Evolutionary conservation across 2,113 vertebrate genomes (phyloP).

Genomic region (Macroglossus sobrinus): DNA sequence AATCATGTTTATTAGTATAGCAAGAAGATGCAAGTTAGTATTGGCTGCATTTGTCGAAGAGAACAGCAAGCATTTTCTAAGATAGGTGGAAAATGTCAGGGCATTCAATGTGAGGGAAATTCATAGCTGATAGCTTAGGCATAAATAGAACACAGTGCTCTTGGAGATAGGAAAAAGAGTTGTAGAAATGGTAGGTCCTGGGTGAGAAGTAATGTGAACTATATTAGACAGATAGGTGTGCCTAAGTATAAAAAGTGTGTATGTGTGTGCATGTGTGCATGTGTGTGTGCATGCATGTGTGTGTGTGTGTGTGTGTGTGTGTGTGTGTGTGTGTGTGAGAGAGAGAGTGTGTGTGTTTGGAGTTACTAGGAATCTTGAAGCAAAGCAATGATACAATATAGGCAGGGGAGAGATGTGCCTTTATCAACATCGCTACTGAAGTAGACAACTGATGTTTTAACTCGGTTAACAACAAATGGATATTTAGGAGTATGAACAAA

Average conservation of each 20-base stretch:
- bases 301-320: not conserved
- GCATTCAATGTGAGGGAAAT: not conserved
- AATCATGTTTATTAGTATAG: not conserved
- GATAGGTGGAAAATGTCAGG: not conserved
- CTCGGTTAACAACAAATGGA: not conserved
- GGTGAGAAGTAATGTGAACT: not conserved
- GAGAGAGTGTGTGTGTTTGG: not conserved
- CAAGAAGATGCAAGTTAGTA: not conserved
- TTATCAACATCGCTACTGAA: not conserved
- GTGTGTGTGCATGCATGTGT: not conserved
- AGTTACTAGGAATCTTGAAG: not conserved
- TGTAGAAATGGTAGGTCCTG: not conserved
- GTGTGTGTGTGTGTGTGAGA: not conserved
- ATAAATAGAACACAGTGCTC: not conserved
- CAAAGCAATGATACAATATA: not conserved
- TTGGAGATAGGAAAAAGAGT: not conserved
- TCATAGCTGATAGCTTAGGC: not conserved
- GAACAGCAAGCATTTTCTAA: not conserved
- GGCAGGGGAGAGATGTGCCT: not conserved
- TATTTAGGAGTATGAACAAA: not conserved
- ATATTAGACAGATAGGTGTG: not conserved
- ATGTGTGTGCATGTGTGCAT: not conserved
- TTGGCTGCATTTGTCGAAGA: not conserved
- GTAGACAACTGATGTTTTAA: not conserved
- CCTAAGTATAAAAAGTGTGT: not conserved